Conservation (phyloP, 2,113 vertebrate genomes). For the Ascaphus truei region DNA sequence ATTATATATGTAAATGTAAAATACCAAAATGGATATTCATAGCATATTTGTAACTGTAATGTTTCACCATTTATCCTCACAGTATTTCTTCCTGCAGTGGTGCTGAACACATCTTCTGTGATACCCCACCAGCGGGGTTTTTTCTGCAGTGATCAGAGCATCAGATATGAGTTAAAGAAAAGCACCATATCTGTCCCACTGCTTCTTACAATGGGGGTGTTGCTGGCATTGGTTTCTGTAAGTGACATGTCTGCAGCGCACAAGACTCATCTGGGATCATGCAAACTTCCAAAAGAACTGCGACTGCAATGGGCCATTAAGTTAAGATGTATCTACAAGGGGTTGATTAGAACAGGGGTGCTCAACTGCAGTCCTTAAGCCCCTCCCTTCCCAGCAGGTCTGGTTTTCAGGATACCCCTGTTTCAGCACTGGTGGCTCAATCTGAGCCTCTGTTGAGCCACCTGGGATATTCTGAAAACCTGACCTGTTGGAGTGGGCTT, state of each 20-base stretch:
- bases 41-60: conserved; percentile 37
- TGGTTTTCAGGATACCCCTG: too few relatives aligned
- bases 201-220: conserved; percentile 69
- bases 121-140: conserved; percentile 65
- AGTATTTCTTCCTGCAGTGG: conserved; percentile 54
- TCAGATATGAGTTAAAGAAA: conserved; percentile 60
- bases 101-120: conserved; percentile 63
- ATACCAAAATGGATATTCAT: too few relatives aligned
- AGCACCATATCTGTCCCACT: conserved; percentile 72
- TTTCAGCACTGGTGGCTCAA: too few relatives aligned
- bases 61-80: conserved; percentile 44
- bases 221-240: conserved; percentile 74
- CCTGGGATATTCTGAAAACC: too few relatives aligned
- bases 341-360: conserved; percentile 26
- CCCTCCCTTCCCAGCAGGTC: too few relatives aligned
- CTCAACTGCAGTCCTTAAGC: not conserved
- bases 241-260: conserved; percentile 58
- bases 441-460: too few relatives aligned
- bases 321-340: conserved; percentile 42
- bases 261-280: conserved; percentile 45
- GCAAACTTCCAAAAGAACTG: conserved; percentile 29
- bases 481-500: too few relatives aligned
- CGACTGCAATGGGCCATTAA: conserved; percentile 25
- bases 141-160: conserved; percentile 60
- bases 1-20: too few relatives aligned